These are phyloP conservation scores for Oligia strigilis DNA, from an alignment of 2,888 invertebrate genomes.

Conservation along the genomic window DNA sequence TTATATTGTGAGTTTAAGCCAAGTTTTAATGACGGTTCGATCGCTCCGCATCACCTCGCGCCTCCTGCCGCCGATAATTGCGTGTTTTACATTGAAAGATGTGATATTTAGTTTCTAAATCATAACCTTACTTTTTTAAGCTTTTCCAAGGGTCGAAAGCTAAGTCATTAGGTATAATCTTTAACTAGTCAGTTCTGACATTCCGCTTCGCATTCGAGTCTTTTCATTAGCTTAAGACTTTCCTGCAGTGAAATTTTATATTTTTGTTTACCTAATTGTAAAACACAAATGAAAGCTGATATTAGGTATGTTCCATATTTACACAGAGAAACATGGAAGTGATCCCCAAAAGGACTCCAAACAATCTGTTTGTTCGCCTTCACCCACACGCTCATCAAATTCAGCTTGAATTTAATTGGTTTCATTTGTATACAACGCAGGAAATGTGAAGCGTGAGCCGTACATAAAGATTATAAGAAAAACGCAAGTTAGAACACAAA, in stretches of 20 bases:
- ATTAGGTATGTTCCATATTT: conserved; percentile 24
- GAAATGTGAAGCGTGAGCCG: background rate
- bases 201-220: background rate
- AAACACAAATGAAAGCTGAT: conserved; percentile 19
- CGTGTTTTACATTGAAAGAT: background rate
- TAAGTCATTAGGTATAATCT: background rate
- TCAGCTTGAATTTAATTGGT: conserved; percentile 9
- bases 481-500: conserved; percentile 22
- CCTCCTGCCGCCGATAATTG: background rate
- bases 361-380: conserved; percentile 11
- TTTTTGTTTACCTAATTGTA: background rate
- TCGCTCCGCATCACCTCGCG: conserved; percentile 7
- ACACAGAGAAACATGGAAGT: background rate
- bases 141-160: background rate
- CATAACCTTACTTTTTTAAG: background rate
- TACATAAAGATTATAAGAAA: background rate
- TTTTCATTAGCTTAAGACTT: background rate
- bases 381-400: conserved; percentile 4
- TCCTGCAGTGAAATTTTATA: background rate
- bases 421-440: background rate
- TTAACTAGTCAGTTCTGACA: background rate
- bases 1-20: conserved; percentile 46
- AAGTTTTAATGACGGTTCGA: conserved; percentile 57
- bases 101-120: background rate
- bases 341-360: background rate